Base-by-base conservation (phyloP, 2,888 invertebrate species). In the Laothoe populi region DNA sequence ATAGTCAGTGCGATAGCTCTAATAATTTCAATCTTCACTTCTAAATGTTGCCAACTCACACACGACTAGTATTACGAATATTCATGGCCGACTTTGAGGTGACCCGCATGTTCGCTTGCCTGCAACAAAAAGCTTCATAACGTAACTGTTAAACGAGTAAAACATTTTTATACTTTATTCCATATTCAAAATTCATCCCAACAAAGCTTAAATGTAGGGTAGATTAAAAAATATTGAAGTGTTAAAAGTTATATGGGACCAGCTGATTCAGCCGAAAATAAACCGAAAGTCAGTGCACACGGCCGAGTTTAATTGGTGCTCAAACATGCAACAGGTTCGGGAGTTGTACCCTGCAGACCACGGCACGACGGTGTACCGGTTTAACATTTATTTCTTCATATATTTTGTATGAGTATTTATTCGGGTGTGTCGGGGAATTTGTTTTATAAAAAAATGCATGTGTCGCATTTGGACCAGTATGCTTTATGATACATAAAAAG, bases 241-340 rank as follows among this genome's bases (percentile, higher is more conserved):
- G 19, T 35, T 53, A 35, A 53, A 31, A 53, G 53, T 53, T 53
- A 35, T 19, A 35, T 35, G 53, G 11, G 31, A 48, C 10, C 48
- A 48, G 48, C 24, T 24, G 48, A 26, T 48, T 48, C 53, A 35
- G 53, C 19, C 53, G 19, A 53, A 53, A 35, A 53, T 53, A 53
- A 35, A 35, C 53, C 35, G 35, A 53, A 53, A 53, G 16, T 53
- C 53, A 11, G 53, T 53, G 53, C 53, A 53, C 53, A 16, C 24
- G 24, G 24, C 2, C 24, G 48, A 26, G 53, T 53, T 53, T 35
- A 53, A 53, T 53, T 53, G 53, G 53, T 53, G 48, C 48, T 48
- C 53, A 53, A 35, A 53, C 53, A 35, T 35, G 53, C 53, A 53
- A 53, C 53, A 53, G 53, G 53, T 53, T 11, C 16, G n/a, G 19